These are phyloP conservation scores for Fabriciana adippe DNA, from an alignment of 2,888 invertebrate species.

Conservation along the genomic window DNA sequence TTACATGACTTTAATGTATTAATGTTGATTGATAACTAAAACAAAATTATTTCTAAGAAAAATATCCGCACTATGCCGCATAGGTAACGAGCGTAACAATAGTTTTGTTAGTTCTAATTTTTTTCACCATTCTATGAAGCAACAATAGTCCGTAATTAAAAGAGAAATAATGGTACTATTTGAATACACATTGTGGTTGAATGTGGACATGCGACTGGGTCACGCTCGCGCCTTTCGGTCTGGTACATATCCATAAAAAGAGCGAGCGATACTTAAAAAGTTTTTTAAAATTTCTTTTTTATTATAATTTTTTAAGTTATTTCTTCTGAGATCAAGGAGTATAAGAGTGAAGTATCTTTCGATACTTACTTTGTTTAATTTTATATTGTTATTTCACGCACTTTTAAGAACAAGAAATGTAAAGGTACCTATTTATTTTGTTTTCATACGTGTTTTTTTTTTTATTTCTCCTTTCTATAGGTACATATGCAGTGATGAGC, in stretches of 20 bases:
- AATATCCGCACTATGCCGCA: slow-evolving; percentile 26
- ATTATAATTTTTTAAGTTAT: not conserved
- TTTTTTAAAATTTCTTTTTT: not conserved
- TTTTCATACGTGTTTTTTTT: too few relatives aligned
- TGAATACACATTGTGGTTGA: slow-evolving; percentile 35
- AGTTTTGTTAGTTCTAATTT: slow-evolving; percentile 12
- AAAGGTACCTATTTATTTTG: too few relatives aligned
- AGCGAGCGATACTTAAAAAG: slow-evolving; percentile 1
- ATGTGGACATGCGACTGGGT: slow-evolving; percentile 36
- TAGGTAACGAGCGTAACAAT: slow-evolving; percentile 27
- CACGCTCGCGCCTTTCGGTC: slow-evolving; percentile 27
- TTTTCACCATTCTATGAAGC: slow-evolving; percentile 29
- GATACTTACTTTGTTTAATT: too few relatives aligned
- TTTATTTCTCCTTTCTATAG: too few relatives aligned
- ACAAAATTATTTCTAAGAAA: slow-evolving; percentile 9
- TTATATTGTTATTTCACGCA: too few relatives aligned
- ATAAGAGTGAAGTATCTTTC: too few relatives aligned
- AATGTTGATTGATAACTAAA: not conserved
- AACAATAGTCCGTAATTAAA: slow-evolving; percentile 42
- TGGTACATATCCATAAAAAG: not conserved
- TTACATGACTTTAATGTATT: too few relatives aligned
- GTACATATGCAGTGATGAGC: too few relatives aligned
- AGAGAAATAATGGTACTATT: slow-evolving; percentile 37
- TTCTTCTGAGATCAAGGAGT: not conserved
- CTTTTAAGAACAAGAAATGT: too few relatives aligned